Conservation (phyloP, 2,113 vertebrate genomes). For the Neofelis nebulosa region DNA sequence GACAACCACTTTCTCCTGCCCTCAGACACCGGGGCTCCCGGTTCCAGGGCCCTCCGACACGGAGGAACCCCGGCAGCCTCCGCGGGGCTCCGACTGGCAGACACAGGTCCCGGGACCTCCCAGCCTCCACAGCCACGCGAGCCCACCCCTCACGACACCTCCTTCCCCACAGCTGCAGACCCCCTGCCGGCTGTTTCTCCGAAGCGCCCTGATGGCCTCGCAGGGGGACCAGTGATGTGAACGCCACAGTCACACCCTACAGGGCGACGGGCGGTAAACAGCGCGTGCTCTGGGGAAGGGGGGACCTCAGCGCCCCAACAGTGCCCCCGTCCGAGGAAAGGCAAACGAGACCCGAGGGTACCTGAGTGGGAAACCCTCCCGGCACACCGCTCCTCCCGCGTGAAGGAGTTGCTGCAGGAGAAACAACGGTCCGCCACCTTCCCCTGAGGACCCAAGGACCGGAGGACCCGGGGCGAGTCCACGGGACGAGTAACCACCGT, state of each 20-base stretch:
- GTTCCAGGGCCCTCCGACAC: neutral
- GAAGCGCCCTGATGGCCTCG: neutral
- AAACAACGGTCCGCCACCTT: fast-evolving
- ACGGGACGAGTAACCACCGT: fast-evolving
- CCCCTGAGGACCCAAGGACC: too few relatives aligned
- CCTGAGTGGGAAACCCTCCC: neutral
- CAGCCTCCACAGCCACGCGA: fast-evolving
- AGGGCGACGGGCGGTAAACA: neutral
- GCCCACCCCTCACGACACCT: neutral
- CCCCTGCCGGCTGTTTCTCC: neutral
- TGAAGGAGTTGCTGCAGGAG: neutral
- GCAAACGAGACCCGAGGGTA: neutral
- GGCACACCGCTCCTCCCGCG: neutral
- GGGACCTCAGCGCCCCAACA: neutral
- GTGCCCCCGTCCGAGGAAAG: neutral
- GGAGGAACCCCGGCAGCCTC: neutral
- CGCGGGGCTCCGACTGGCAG: neutral
- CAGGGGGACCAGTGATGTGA: neutral
- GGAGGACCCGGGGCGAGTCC: neutral
- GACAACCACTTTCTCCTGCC: neutral
- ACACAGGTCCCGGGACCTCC: neutral
- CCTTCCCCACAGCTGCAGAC: neutral
- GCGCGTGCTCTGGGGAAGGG: neutral
- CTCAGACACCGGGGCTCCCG: neutral
- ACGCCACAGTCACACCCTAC: fast-evolving